Evolutionary conservation across 2,113 vertebrate genomes (phyloP), one percentile per base, ranked within the genome.

Genomic region (Ascaphus truei): DNA sequence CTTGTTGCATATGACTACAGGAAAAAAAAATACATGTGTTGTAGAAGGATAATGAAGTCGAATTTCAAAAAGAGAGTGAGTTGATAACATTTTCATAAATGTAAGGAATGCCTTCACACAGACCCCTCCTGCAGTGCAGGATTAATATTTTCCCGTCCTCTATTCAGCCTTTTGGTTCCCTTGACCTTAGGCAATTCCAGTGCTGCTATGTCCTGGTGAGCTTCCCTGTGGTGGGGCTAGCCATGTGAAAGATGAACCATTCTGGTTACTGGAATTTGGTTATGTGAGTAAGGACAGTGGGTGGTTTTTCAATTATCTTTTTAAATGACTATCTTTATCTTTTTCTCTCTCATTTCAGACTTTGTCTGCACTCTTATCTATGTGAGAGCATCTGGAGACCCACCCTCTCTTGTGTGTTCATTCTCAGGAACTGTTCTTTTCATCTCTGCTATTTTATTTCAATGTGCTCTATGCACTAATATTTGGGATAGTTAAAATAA

Each of bases 31-130:
- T n/a, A 59, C 0, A 0, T 52, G 34, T 37, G 34, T 74, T 68
- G 63, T 27, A 43, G 25, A 43, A 75, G 48, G 71, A 74, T 77
- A 62, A 74, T 52, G 41, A 76, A 72, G 82, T n/a, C 74, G 47
- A 83, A 75, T 83, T 82, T 51, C 26, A 36, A 37, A 68, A 39
- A 41, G 27, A 25, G 27, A 13, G 25, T 15, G 30, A 34, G 13
- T 13, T n/a, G 39, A 52, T 39, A 51, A 71, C 43, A 52, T 61
- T 71, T 60, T 52, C 34, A 60, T 61, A 41, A 30, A 71, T 71
- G 36, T 61, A 52, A 31, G 25, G 47, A 50, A 71, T 71, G 33
- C 45, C 52, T 71, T 71, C 34, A 30, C 25, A 20, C 51, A 15
- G 8, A 11, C 9, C 10, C 22, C 67, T 61, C 67, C 67, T 71